Percentiles rank a stretch among this genome's conserved stretches.
Evolutionary conservation across 1,140 invertebrate species (phyloP).

Genomic region (Drosophila parvula): DNA sequence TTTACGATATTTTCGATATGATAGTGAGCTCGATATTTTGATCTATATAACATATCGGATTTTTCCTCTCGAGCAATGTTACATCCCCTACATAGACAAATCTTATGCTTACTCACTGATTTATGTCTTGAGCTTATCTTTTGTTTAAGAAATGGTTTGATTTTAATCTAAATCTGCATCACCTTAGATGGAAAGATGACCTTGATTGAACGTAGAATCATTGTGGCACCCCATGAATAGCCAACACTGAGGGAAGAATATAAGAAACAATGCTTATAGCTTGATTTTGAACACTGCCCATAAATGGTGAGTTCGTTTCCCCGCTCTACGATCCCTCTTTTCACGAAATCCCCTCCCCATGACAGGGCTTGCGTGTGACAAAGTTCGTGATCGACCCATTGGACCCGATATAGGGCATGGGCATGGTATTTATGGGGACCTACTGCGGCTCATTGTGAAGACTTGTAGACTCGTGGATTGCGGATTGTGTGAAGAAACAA

Average conservation of each 20-base stretch:
- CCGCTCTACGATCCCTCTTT: neutral
- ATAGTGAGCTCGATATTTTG: too few species aligned
- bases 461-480: constrained; percentile 10
- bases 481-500: constrained; percentile 52
- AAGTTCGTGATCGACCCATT: constrained; percentile 50
- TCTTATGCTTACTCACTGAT: neutral
- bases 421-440: constrained; percentile 15
- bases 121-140: neutral
- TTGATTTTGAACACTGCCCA: neutral
- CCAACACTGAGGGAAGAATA: neutral
- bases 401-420: constrained; percentile 52
- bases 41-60: too few species aligned
- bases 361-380: constrained; percentile 33
- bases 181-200: constrained; percentile 17
- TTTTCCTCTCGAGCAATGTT: too few species aligned
- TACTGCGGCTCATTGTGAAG: constrained; percentile 29
- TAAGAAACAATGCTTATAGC: neutral
- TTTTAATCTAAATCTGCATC: constrained; percentile 1
- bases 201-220: constrained; percentile 19
- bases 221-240: neutral
- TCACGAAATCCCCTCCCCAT: constrained; percentile 7
- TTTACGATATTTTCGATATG: too few species aligned
- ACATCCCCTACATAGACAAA: neutral
- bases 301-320: constrained; percentile 11
- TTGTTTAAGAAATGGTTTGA: neutral